A percentile compares a stretch with the other conserved stretches of the same genome.
These are phyloP conservation scores for Phenganax marumi DNA, from an alignment of 92 coral and sea anemone species.

Conservation along the genomic window DNA sequence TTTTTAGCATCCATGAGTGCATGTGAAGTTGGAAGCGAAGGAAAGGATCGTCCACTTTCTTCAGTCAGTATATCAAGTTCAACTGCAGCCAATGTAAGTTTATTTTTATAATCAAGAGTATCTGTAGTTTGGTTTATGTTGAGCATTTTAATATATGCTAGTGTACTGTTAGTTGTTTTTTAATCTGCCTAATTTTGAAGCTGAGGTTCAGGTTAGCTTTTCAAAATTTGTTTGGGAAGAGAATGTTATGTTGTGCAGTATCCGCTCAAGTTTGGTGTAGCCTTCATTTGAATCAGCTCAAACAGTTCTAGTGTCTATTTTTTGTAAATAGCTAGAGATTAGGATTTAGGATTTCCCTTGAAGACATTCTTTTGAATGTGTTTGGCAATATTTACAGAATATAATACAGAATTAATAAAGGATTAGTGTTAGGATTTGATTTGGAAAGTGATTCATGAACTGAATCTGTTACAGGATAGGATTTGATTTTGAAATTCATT, in stretches of 20 bases:
- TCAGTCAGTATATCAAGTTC: conserved; percentile 39
- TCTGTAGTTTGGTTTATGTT: not conserved
- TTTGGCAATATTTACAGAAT: no score
- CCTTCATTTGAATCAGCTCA: conserved; percentile 22
- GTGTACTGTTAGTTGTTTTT: no score
- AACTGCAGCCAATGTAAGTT: conserved; percentile 21
- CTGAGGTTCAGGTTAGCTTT: no score
- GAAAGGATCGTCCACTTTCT: conserved; percentile 13
- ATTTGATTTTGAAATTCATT: conserved; percentile 54
- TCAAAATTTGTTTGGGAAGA: not conserved
- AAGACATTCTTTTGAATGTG: not conserved
- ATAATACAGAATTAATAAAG: no score
- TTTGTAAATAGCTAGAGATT: not conserved
- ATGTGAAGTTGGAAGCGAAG: conserved; percentile 4
- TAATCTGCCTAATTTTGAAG: no score
- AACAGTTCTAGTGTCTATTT: not conserved
- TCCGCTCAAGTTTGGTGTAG: conserved; percentile 3
- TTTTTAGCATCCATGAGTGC: not conserved
- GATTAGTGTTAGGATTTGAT: not conserved
- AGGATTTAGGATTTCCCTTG: not conserved
- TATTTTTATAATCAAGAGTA: no score
- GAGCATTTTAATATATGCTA: no score
- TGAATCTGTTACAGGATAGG: no score
- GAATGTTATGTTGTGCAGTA: not conserved
- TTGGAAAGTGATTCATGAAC: not conserved